Evolutionary conservation across 1,140 invertebrate genomes (phyloP), one percentile per base, ranked within the genome.

Genomic region (Drosophila littoralis): DNA sequence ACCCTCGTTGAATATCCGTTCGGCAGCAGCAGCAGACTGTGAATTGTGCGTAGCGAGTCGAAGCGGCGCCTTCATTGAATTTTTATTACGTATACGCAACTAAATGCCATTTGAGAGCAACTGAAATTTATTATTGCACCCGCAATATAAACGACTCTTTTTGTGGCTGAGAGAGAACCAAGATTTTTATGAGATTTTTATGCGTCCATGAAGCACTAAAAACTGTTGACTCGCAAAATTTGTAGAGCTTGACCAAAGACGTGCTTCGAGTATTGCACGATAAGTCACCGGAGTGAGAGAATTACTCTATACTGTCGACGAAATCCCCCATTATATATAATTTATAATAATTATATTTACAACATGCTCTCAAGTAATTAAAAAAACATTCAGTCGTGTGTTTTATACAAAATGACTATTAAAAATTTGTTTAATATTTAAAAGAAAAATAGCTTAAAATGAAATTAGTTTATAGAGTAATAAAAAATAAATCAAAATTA

Each of bases 21-120:
- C 17, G 57, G 45, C 70, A 61, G 52, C 36, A 42, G 48, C 40
- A 38, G 17, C 33, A 65, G 68, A 48, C 65, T 51, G 13, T 12
- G 55, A 48, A 15, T 52, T 50, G 45, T 50, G 55, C 73, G 64
- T 69, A 64, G 73, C 46, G 67, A 85, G 82, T 86, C 82, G 22
- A 38, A n/a, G 52, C 38, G 83, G 75, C 82, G 82, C 83, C 82
- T 32, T 43, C 51, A 43, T 33, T 51, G 33, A 43, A 45, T 38
- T 77, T 88, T 82, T 79, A 86, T 88, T 88, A 64, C 57, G 60
- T 77, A 78, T 88, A 86, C 71, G 67, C 64, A 51, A 74, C 36
- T 17, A 6, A 55, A 32, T 40, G 42, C 22, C n/a, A 10, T 45
- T 54, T 52, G 35, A 65, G 36, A 74, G 51, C 35, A 38, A 40